These are phyloP conservation scores for Sminthopsis crassicaudata DNA, from an alignment of 2,113 vertebrate genomes.

Conservation along the genomic window DNA sequence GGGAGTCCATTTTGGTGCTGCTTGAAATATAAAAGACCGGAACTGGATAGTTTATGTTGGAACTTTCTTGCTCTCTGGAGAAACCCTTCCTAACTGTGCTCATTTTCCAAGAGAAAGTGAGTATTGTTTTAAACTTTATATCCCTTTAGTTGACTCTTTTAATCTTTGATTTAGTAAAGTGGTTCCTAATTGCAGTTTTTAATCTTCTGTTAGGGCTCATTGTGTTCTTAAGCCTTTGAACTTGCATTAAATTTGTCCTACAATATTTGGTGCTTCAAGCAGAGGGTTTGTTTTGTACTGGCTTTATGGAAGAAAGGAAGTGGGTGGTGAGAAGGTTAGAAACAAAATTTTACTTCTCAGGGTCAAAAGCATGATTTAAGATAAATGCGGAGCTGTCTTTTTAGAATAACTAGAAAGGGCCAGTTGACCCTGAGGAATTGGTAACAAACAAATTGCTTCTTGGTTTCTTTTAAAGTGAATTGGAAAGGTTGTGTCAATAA, in stretches of 20 bases:
- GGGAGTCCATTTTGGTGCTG: neutral
- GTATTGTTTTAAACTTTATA: neutral
- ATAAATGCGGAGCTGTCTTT: neutral
- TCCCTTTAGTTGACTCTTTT: slow-evolving; percentile 44
- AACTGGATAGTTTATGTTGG: neutral
- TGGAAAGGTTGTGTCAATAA: slow-evolving; percentile 17
- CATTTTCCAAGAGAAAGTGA: neutral
- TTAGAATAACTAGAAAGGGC: neutral
- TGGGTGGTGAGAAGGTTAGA: neutral
- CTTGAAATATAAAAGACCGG: neutral
- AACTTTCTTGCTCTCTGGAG: neutral
- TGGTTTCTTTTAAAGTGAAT: neutral
- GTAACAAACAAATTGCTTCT: neutral
- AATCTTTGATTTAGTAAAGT: neutral
- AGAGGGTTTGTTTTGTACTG: neutral
- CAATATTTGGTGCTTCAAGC: neutral
- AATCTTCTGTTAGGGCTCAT: neutral
- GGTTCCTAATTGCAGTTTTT: neutral
- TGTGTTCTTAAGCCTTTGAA: neutral
- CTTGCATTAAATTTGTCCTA: neutral
- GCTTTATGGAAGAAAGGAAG: neutral
- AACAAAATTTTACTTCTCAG: neutral
- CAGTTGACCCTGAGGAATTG: neutral
- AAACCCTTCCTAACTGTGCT: neutral
- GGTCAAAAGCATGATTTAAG: neutral